Evolutionary conservation across 2,113 vertebrate genomes (phyloP).

Genomic region (Smithornis capensis): DNA sequence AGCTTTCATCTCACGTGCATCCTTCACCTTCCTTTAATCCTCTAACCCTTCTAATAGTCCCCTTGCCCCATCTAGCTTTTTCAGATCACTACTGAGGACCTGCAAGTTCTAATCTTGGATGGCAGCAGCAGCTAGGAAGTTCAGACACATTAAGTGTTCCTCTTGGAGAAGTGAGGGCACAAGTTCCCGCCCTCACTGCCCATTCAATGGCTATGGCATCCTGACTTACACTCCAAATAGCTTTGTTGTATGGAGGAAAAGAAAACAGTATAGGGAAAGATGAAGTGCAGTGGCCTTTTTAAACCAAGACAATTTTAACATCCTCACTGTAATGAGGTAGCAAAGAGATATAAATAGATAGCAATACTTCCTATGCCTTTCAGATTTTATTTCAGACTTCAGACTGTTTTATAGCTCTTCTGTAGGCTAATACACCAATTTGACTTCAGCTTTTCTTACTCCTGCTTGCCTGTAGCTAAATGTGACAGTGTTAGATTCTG

Average conservation of each 20-base stretch:
- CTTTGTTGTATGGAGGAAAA: background rate
- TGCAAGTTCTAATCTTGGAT: background rate
- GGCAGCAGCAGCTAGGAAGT: background rate
- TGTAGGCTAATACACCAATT: conserved; percentile 11
- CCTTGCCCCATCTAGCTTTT: background rate
- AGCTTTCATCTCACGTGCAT: background rate
- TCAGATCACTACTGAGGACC: background rate
- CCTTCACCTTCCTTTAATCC: background rate
- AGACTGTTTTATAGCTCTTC: conserved; percentile 8
- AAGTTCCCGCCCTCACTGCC: background rate
- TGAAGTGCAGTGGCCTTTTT: background rate
- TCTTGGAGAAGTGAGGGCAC: background rate
- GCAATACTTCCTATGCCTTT: background rate
- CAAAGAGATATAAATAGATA: background rate
- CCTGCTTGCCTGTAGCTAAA: conserved; percentile 37
- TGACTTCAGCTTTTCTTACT: conserved; percentile 21
- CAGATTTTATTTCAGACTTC: conserved; percentile 10
- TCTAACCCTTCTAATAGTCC: background rate
- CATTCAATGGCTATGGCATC: background rate
- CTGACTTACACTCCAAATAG: background rate
- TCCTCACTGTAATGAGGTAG: background rate
- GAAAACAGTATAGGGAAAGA: background rate
- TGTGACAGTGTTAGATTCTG: conserved; percentile 31
- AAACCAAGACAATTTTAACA: background rate
- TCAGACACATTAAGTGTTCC: background rate